Evolutionary conservation across 2,113 vertebrate genomes (phyloP).

Genomic region (Sinosuthora webbiana): DNA sequence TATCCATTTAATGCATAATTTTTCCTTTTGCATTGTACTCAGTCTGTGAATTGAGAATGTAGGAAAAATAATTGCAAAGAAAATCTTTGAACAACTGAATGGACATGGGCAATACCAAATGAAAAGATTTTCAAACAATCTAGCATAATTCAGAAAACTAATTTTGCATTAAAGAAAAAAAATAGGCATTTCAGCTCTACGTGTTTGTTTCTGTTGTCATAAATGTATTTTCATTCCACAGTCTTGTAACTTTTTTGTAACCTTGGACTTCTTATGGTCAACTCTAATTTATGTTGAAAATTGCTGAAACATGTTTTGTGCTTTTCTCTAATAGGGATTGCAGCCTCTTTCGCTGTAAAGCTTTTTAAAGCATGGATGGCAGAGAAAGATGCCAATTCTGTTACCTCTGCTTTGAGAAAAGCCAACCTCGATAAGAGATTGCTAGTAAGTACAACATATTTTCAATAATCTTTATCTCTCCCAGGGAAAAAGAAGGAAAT

Average conservation of each 20-base stretch:
- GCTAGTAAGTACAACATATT: slow-evolving; percentile 76
- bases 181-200: not conserved
- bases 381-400: slow-evolving; percentile 90
- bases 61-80: not conserved
- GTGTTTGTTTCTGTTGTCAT: not conserved
- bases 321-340: slow-evolving; percentile 78
- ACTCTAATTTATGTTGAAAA: not conserved
- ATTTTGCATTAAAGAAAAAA: not conserved
- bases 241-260: not conserved
- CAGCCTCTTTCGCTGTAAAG: slow-evolving; percentile 89
- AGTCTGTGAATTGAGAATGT: not conserved
- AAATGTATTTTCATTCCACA: not conserved
- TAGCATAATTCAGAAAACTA: not conserved
- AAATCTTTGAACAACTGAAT: not conserved
- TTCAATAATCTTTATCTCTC: not conserved
- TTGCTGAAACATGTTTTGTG: not conserved
- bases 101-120: not conserved
- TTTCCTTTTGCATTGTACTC: not conserved
- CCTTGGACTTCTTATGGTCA: not conserved
- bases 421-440: slow-evolving; percentile 90
- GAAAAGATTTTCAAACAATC: not conserved
- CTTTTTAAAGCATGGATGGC: slow-evolving; percentile 95
- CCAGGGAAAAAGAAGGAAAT: not conserved
- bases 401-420: slow-evolving; percentile 90
- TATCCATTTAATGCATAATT: not conserved